These are phyloP conservation scores for Bucco capensis DNA, from an alignment of 2,113 vertebrate species.

Conservation along the genomic window DNA sequence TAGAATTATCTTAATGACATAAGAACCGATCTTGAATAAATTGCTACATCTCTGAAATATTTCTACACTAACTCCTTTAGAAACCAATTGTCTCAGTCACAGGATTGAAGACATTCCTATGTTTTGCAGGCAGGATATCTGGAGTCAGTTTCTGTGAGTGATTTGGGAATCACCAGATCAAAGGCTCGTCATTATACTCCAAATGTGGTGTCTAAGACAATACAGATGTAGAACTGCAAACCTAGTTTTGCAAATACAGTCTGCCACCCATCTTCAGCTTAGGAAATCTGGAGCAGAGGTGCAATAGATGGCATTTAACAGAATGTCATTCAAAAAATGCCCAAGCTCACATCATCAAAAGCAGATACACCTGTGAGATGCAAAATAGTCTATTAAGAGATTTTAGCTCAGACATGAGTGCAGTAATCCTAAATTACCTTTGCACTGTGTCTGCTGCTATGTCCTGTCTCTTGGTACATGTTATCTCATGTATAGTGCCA, in stretches of 20 bases:
- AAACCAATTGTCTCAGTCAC: not conserved
- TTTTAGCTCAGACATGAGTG: not conserved
- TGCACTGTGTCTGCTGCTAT: not conserved
- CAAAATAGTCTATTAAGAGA: not conserved
- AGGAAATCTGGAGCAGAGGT: not conserved
- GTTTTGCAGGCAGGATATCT: not conserved
- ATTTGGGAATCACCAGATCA: not conserved
- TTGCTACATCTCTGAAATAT: not conserved
- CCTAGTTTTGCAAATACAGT: not conserved
- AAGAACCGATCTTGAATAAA: not conserved
- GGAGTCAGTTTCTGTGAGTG: not conserved
- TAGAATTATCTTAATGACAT: not conserved
- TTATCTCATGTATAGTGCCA: rapidly evolving
- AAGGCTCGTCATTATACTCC: not conserved
- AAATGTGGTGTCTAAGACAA: not conserved
- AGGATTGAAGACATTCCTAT: not conserved
- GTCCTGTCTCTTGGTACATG: not conserved
- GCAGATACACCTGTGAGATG: not conserved
- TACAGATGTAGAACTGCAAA: not conserved
- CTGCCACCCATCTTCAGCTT: not conserved
- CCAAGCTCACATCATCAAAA: not conserved
- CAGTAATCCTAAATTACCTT: not conserved
- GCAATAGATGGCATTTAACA: not conserved
- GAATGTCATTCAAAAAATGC: not conserved
- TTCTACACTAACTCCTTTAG: not conserved